These are phyloP conservation scores for Torymus texanus DNA, from an alignment of 2,888 invertebrate genomes.

Conservation along the genomic window DNA sequence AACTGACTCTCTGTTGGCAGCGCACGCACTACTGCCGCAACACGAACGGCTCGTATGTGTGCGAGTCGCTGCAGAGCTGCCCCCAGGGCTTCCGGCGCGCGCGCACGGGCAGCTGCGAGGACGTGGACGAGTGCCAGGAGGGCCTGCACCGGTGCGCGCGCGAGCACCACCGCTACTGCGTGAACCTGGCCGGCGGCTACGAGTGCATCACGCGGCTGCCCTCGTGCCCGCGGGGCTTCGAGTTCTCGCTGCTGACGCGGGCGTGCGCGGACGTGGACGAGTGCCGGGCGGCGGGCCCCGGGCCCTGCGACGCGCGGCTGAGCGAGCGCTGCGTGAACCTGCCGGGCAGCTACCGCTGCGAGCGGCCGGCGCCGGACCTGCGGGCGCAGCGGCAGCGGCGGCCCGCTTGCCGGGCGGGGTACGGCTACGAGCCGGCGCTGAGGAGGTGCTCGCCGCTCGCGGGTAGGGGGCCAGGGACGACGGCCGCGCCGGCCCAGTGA, in stretches of 20 bases:
- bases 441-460: constrained; percentile 58
- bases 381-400: constrained; percentile 26
- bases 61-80: constrained; percentile 64
- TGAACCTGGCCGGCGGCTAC: constrained; percentile 76
- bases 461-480: constrained; percentile 25
- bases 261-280: constrained; percentile 78
- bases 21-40: constrained; percentile 64
- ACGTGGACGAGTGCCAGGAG: constrained; percentile 83
- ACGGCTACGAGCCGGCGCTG: constrained; percentile 68
- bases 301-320: constrained; percentile 70
- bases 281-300: constrained; percentile 71
- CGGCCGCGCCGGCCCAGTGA: neutral
- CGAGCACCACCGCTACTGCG: constrained; percentile 71
- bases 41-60: constrained; percentile 67
- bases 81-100: constrained; percentile 63
- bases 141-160: constrained; percentile 71
- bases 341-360: constrained; percentile 76
- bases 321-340: constrained; percentile 77
- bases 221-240: constrained; percentile 66
- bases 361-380: constrained; percentile 59
- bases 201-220: constrained; percentile 73
- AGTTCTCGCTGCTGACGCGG: constrained; percentile 64
- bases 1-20: constrained; percentile 14
- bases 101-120: constrained; percentile 78
- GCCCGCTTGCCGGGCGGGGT: constrained; percentile 71